phyloP scores from a whole-genome alignment of 1,140 invertebrate genomes.

The Lepidurus arcticus region DNA sequence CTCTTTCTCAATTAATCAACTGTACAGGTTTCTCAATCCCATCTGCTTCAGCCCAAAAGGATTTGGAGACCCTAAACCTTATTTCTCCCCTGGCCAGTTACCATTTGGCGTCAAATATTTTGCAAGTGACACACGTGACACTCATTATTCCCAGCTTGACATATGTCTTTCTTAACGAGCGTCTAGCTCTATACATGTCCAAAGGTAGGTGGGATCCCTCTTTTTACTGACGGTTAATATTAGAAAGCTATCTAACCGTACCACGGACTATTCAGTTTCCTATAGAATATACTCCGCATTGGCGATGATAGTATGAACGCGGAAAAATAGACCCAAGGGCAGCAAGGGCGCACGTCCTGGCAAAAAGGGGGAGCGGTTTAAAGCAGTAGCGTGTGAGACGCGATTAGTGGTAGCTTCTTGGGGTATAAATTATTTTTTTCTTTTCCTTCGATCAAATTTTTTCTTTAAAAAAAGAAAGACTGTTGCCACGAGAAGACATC shows the following conservation, averaged over 20 bases:
- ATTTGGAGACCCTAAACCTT: not conserved
- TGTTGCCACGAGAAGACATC: not conserved
- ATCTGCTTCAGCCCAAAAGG: not conserved
- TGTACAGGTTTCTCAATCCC: not conserved
- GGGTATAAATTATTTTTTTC: slow-evolving; percentile 22
- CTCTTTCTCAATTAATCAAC: not conserved
- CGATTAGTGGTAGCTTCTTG: slow-evolving; percentile 21
- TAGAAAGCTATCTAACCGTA: not conserved
- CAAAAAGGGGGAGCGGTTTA: slow-evolving; percentile 7
- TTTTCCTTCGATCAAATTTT: not conserved
- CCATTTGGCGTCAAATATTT: slow-evolving; percentile 2
- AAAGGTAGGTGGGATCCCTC: not conserved
- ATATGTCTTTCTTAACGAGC: slow-evolving; percentile 2
- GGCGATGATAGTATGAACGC: not conserved
- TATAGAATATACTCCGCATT: too few relatives aligned
- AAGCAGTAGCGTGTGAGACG: slow-evolving; percentile 7
- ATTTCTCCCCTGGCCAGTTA: not conserved
- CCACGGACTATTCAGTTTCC: too few relatives aligned
- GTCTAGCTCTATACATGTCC: not conserved
- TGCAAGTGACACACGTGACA: slow-evolving; percentile 21
- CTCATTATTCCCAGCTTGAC: slow-evolving; percentile 9
- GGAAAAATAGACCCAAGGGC: not conserved
- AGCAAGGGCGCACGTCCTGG: not conserved
- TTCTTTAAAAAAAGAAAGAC: too few relatives aligned
- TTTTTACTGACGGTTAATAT: slow-evolving; percentile 3